These are phyloP conservation scores for Aphelenchoides besseyi DNA, from an alignment of 1,140 invertebrate genomes.

Conservation along the genomic window DNA sequence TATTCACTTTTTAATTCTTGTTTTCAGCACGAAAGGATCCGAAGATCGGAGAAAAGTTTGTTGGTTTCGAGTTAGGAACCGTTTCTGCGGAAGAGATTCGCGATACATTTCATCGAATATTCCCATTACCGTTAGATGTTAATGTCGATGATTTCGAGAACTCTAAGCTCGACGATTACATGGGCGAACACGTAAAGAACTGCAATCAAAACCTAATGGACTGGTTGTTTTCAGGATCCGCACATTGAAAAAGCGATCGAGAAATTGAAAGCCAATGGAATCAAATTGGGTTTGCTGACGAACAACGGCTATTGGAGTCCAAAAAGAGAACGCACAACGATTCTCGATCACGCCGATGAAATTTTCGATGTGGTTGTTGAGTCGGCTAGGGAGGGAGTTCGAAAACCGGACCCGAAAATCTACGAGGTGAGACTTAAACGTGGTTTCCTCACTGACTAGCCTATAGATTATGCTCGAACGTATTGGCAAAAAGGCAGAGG, in stretches of 20 bases:
- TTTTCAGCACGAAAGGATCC: not conserved
- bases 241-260: constrained; percentile 27
- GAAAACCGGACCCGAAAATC: constrained; percentile 19
- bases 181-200: constrained; percentile 9
- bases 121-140: not conserved
- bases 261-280: constrained; percentile 20
- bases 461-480: constrained; percentile 34
- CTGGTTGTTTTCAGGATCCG: constrained; percentile 16
- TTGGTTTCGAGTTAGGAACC: constrained; percentile 1
- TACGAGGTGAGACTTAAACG: constrained; percentile 32
- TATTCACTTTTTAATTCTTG: not conserved
- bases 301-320: constrained; percentile 30
- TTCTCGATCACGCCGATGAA: constrained; percentile 8
- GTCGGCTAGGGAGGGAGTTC: constrained; percentile 26
- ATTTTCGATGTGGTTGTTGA: constrained; percentile 24
- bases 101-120: not conserved
- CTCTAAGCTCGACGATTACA: not conserved
- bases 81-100: not conserved
- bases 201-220: not conserved
- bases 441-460: no score
- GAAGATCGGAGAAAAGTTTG: not conserved
- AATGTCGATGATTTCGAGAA: not conserved
- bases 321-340: constrained; percentile 15
- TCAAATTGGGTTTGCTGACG: constrained; percentile 26
- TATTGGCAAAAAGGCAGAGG: constrained; percentile 20